Conservation (phyloP, 2,797 vertebrate genomes). For the Buceros bicornis region DNA sequence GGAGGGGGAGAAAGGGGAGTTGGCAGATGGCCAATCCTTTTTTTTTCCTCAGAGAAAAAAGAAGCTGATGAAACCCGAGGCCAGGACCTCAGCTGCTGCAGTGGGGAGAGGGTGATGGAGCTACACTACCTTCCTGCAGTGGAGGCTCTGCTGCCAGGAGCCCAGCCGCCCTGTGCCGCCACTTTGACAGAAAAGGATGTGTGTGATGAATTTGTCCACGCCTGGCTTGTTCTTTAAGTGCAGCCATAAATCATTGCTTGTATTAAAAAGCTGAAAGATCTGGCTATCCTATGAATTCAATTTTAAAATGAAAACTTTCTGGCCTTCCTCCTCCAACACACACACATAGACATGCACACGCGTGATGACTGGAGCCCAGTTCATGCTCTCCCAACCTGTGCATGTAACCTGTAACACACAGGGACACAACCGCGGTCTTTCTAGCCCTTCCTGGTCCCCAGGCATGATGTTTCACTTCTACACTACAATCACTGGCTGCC, state of each 20-base stretch:
- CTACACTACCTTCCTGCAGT: fast-evolving
- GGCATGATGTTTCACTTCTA: background rate
- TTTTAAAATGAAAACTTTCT: slow-evolving; percentile 14
- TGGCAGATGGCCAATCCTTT: background rate
- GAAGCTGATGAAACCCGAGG: fast-evolving
- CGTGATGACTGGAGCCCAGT: background rate
- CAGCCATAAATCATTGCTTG: slow-evolving; percentile 18
- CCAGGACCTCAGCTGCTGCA: fast-evolving
- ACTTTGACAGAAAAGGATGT: background rate
- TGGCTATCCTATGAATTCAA: slow-evolving; percentile 22
- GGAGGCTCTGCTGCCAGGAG: background rate
- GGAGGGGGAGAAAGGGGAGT: background rate
- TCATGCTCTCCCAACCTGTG: background rate
- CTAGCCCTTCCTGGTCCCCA: background rate
- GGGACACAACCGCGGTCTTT: background rate
- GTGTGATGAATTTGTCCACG: background rate
- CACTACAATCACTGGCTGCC: background rate
- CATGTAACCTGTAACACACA: background rate
- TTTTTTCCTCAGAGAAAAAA: background rate
- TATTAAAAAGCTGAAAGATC: slow-evolving; percentile 31
- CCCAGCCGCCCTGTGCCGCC: fast-evolving
- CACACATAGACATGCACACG: fast-evolving
- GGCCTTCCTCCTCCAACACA: background rate
- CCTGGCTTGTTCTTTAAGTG: slow-evolving; percentile 25
- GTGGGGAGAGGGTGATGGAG: background rate